A percentile compares a stretch with the other conserved stretches of the same genome.
phyloP scores from a whole-genome alignment of 2,888 invertebrate genomes.

The Sinopyrophorus schimmeli region DNA sequence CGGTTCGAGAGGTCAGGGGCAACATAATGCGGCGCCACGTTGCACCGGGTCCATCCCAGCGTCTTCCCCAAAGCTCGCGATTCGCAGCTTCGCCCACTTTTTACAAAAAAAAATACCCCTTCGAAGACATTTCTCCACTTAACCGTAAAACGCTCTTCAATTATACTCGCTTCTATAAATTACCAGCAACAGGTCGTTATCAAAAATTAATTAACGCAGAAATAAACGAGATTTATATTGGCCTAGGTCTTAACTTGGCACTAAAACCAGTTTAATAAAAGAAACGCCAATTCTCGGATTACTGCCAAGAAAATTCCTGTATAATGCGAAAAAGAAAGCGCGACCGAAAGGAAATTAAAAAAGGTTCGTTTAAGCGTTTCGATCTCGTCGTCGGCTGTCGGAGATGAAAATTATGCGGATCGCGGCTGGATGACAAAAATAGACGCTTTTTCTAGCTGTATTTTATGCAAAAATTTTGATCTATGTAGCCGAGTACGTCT shows the following conservation, averaged over 20 bases:
- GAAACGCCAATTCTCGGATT: conserved; percentile 15
- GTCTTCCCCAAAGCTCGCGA: conserved; percentile 16
- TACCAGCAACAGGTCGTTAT: background rate
- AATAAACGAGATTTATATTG: conserved; percentile 1
- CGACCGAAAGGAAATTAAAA: too few species aligned
- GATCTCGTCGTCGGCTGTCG: too few species aligned
- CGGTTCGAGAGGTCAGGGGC: conserved; percentile 44
- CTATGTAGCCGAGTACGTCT: too few species aligned
- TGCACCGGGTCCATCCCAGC: conserved; percentile 35
- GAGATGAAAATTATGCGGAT: too few species aligned
- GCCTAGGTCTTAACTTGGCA: background rate
- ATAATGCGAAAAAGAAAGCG: too few species aligned
- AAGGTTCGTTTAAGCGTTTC: conserved; percentile 6
- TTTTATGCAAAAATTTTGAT: too few species aligned
- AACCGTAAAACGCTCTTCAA: too few species aligned
- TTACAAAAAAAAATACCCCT: too few species aligned
- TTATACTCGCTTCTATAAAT: background rate
- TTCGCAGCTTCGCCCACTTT: conserved; percentile 11
- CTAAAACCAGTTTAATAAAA: conserved; percentile 9
- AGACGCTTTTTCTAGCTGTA: too few species aligned
- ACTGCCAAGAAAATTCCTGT: conserved; percentile 4
- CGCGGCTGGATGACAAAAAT: too few species aligned
- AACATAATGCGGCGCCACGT: conserved; percentile 33
- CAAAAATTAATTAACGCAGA: background rate
- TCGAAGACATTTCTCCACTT: too few species aligned